A percentile compares a stretch with the other conserved stretches of the same genome.
phyloP scores from a whole-genome alignment of 2,888 invertebrate genomes.

The Invenusta paracnida region DNA sequence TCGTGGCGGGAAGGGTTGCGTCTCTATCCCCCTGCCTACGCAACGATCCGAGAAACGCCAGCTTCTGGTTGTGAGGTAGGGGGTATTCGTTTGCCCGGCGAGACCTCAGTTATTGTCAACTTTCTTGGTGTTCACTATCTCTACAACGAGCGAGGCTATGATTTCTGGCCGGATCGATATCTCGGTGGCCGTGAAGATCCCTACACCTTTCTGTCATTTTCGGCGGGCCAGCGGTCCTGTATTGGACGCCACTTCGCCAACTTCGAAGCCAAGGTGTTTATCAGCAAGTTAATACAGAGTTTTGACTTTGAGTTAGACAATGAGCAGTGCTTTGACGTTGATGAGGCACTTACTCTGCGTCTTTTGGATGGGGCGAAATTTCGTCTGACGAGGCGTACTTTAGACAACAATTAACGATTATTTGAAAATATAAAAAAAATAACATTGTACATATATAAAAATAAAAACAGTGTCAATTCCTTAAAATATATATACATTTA shows the following conservation, averaged over 20 bases:
- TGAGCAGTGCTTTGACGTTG: conserved; percentile 7
- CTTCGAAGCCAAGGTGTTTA: not conserved
- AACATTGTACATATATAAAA: too few relatives aligned
- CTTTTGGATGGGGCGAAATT: conserved; percentile 2
- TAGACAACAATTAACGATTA: too few relatives aligned
- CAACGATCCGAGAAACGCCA: not conserved
- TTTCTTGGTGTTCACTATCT: not conserved
- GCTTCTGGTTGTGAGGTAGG: conserved; percentile 21
- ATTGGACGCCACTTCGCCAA: not conserved
- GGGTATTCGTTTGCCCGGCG: not conserved
- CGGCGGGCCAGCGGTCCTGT: not conserved
- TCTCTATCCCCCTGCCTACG: not conserved
- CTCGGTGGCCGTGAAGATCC: not conserved
- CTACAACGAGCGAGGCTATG: not conserved
- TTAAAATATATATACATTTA: too few relatives aligned
- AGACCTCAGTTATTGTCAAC: not conserved
- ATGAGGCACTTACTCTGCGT: not conserved
- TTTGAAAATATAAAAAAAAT: too few relatives aligned
- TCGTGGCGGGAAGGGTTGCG: not conserved
- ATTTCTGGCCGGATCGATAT: not conserved
- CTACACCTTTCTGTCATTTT: not conserved
- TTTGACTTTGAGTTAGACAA: not conserved
- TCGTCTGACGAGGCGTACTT: too few relatives aligned
- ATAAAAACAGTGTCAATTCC: too few relatives aligned
- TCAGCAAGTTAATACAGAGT: not conserved